Percentiles rank a stretch among this genome's conserved stretches.
Conservation (phyloP, 92 coral and sea anemone species). For the Paragorgia papillata region DNA sequence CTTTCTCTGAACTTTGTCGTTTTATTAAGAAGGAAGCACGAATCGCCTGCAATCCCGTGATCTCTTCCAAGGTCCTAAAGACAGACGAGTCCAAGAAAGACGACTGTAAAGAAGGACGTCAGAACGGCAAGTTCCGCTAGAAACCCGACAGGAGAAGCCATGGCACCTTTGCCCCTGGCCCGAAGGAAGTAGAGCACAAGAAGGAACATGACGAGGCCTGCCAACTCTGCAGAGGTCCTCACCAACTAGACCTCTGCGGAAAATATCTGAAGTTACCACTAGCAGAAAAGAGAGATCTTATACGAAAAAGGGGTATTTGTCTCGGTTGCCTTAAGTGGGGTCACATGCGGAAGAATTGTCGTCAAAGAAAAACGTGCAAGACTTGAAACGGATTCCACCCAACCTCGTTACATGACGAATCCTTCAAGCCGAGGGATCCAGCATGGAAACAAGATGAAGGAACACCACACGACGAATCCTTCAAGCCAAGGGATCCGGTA, state of each 20-base stretch:
- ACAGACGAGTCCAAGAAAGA: constrained; percentile 34
- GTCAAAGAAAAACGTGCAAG: constrained; percentile 36
- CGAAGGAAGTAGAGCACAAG: constrained; percentile 19
- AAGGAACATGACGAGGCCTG: too few species aligned
- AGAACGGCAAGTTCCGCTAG: background rate
- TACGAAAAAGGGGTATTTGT: constrained; percentile 40
- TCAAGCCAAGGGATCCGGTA: too few species aligned
- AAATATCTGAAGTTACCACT: constrained; percentile 29
- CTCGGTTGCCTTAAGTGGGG: constrained; percentile 57
- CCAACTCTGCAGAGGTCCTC: constrained; percentile 44
- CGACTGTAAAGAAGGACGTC: background rate
- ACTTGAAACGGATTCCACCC: constrained; percentile 49
- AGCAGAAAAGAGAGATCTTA: constrained; percentile 18
- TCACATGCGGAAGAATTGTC: constrained; percentile 33
- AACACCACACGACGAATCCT: too few species aligned
- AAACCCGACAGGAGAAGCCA: background rate
- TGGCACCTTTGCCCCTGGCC: constrained; percentile 24
- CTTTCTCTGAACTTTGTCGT: constrained; percentile 55
- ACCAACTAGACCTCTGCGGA: constrained; percentile 55
- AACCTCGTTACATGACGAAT: constrained; percentile 45
- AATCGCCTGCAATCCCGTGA: constrained; percentile 66
- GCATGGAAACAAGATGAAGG: too few species aligned
- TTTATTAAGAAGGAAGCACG: constrained; percentile 59
- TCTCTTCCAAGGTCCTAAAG: constrained; percentile 23
- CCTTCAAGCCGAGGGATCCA: background rate